These are phyloP conservation scores for Drosophila sechellia DNA, from an alignment of 1,140 invertebrate species.

Conservation along the genomic window DNA sequence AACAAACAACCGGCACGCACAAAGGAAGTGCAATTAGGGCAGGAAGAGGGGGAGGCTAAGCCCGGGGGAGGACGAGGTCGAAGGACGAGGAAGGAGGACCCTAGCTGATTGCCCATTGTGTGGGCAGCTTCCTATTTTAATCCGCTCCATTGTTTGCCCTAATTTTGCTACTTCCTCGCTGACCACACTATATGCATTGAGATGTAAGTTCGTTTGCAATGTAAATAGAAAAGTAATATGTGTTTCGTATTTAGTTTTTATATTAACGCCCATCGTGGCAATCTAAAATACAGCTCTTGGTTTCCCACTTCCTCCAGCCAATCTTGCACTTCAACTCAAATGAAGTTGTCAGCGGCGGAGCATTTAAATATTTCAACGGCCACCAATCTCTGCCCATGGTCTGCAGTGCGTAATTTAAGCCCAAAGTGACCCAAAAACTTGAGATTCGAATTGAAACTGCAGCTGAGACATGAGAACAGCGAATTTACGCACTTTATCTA, in stretches of 20 bases:
- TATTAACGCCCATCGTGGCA: neutral
- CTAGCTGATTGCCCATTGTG: slow-evolving; percentile 70
- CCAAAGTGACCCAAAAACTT: slow-evolving; percentile 77
- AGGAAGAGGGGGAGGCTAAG: slow-evolving; percentile 12
- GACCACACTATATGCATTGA: slow-evolving; percentile 5
- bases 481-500: slow-evolving; percentile 72
- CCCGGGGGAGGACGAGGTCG: slow-evolving; percentile 18
- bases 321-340: slow-evolving; percentile 34
- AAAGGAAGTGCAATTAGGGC: slow-evolving; percentile 66
- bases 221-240: neutral
- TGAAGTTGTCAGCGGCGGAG: slow-evolving; percentile 69
- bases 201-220: neutral
- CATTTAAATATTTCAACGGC: slow-evolving; percentile 69
- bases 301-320: slow-evolving; percentile 33
- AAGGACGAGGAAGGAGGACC: slow-evolving; percentile 21
- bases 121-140: slow-evolving; percentile 66
- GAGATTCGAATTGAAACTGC: slow-evolving; percentile 25
- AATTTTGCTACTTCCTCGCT: slow-evolving; percentile 65
- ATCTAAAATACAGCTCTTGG: slow-evolving; percentile 1
- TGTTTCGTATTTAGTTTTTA: too few species aligned
- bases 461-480: slow-evolving; percentile 46
- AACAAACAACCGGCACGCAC: slow-evolving; percentile 35
- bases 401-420: slow-evolving; percentile 69
- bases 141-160: slow-evolving; percentile 60
- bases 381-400: slow-evolving; percentile 70